These are phyloP conservation scores for Ctenodactylus gundi DNA, from an alignment of 2,113 vertebrate genomes.

Conservation along the genomic window DNA sequence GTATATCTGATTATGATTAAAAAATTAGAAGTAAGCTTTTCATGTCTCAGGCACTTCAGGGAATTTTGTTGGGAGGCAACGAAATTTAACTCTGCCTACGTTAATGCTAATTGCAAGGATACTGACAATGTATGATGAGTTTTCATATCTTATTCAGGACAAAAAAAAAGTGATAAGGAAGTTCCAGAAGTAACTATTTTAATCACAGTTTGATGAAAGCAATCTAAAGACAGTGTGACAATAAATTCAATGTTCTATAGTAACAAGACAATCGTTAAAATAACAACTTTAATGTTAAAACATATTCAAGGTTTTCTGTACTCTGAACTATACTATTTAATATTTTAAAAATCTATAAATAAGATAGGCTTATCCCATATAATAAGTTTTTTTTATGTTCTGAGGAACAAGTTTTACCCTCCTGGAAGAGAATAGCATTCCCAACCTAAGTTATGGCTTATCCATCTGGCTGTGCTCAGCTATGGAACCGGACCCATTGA, in stretches of 20 bases:
- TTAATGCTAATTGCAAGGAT: neutral
- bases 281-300: neutral
- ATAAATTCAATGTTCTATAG: neutral
- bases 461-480: neutral
- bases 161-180: neutral
- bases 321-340: neutral
- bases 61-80: neutral
- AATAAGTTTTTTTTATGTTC: neutral
- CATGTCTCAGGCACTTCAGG: neutral
- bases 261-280: neutral
- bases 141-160: neutral
- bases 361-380: neutral
- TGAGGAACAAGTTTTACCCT: neutral
- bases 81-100: neutral
- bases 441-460: neutral
- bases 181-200: neutral
- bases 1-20: neutral
- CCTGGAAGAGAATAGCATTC: neutral
- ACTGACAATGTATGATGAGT: neutral
- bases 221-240: neutral
- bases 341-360: neutral
- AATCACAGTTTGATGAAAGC: neutral
- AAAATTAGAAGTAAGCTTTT: neutral
- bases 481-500: neutral
- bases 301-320: neutral